Conservation (phyloP, 2,113 vertebrate genomes). For the Caretta caretta region DNA sequence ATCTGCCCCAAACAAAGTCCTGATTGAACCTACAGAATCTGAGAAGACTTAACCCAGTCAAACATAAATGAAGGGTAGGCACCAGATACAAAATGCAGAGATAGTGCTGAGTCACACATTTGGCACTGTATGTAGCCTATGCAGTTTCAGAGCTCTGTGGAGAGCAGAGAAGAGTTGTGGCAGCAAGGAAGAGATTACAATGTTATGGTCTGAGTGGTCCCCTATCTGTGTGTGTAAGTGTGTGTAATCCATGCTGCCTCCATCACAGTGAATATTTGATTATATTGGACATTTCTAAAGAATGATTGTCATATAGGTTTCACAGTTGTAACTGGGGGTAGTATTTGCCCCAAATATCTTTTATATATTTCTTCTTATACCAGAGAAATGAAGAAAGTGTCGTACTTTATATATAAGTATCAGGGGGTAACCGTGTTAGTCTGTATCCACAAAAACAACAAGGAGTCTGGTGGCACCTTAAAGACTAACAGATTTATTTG, state of each 20-base stretch:
- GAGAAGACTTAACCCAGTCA: background rate
- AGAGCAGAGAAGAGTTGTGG: background rate
- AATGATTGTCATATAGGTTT: background rate
- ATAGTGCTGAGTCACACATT: background rate
- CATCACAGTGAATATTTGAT: background rate
- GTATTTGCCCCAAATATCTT: background rate
- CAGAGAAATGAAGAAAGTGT: background rate
- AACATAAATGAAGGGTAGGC: background rate
- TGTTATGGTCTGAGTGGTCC: background rate
- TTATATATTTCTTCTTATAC: background rate
- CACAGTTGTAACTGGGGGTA: background rate
- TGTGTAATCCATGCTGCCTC: background rate
- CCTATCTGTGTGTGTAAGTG: background rate
- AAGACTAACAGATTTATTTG: too few relatives aligned
- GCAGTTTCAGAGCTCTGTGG: background rate
- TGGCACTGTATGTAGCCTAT: background rate
- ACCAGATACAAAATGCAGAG: background rate
- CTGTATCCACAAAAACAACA: too few relatives aligned
- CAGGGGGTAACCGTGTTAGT: too few relatives aligned
- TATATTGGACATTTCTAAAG: background rate
- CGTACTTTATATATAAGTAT: background rate
- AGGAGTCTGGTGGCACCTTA: too few relatives aligned
- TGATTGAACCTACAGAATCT: conserved; percentile 14
- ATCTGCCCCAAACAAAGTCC: background rate
- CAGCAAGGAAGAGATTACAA: background rate